Evolutionary conservation across 2,888 invertebrate genomes (phyloP), one percentile per base, ranked within the genome.

Genomic region (Harmothoe impar): DNA sequence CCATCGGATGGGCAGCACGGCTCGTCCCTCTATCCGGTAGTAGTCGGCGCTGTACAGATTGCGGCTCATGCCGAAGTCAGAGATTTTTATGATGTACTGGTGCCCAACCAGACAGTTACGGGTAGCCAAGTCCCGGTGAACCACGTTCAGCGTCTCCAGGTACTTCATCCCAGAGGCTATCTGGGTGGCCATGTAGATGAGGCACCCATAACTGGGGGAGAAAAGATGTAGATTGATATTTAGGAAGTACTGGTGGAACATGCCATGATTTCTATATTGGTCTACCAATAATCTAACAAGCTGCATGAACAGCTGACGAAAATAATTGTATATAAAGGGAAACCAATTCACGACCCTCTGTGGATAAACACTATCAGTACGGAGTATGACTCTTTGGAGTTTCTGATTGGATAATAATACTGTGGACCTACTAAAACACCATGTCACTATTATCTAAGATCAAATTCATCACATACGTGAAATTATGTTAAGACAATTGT

Each of bases 101-200:
- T 97, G 97, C 92, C 98, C 98, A 91, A 98, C 97, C 91, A 98
- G 96, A 95, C 98, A 98, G 96, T 98, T 98, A 95, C 98, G 96
- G 72, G 98, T 97, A 89, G 98, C 98, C 94, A 98, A 96, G 96
- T 98, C 98, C 81, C 98, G 97, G 96, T 98, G 98, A 88, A 98
- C 98, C 95, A 98, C 98, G 96, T 98, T 98, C 93, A 98, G 96
- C 88, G 98, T 97, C 96, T 98, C 97, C 94, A 98, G 96, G 95
- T 98, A 98, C 94, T 97, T 97, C 98, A 98, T 98, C 25, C 98
- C 98, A 3, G 98, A 97, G 0, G 98, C 98, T 92, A 98, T 97
- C 96, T 98, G 98, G 91, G 97, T 97, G 85, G 98, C 98, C 96
- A 98, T 97, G 96, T 97, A 97, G 92, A 98, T 97, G 94, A 98